Conservation (phyloP, 1,140 invertebrate genomes). For the Episyrphus balteatus region DNA sequence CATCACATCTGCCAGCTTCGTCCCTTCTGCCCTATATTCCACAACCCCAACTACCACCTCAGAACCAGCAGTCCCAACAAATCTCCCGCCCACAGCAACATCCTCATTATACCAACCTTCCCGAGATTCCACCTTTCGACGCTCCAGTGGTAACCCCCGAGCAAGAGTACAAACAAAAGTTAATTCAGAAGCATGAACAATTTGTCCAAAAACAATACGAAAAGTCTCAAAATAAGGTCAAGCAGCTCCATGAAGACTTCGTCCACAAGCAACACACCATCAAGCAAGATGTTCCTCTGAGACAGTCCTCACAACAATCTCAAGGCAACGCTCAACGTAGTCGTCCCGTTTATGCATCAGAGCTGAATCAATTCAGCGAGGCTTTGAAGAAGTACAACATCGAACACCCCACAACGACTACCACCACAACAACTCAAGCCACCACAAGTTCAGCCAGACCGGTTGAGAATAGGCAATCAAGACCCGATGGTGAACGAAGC, state of each 20-base stretch:
- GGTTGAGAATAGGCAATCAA: conserved; percentile 12
- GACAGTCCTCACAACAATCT: conserved; percentile 9
- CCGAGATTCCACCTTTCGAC: conserved; percentile 4
- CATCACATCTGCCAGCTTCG: conserved; percentile 24
- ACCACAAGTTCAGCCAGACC: conserved; percentile 30
- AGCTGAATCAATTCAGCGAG: conserved; percentile 34
- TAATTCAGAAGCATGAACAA: conserved; percentile 57
- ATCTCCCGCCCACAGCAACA: background rate
- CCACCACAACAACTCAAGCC: conserved; percentile 35
- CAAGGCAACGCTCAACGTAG: conserved; percentile 13
- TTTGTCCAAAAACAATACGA: conserved; percentile 57
- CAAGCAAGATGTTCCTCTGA: conserved; percentile 35
- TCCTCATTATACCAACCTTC: conserved; percentile 10
- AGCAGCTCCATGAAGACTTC: conserved; percentile 51
- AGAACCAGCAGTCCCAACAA: conserved; percentile 4
- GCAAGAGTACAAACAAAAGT: conserved; percentile 43
- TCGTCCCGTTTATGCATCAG: conserved; percentile 36
- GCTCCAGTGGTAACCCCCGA: conserved; percentile 51
- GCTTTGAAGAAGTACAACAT: conserved; percentile 40
- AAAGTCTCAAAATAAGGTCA: conserved; percentile 53
- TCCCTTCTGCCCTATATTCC: conserved; percentile 32
- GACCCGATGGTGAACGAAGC: background rate
- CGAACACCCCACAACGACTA: conserved; percentile 39
- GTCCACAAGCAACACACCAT: conserved; percentile 49
- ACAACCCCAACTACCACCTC: conserved; percentile 15